Evolutionary conservation across 2,113 vertebrate genomes (phyloP).

Genomic region (Aythya baeri): DNA sequence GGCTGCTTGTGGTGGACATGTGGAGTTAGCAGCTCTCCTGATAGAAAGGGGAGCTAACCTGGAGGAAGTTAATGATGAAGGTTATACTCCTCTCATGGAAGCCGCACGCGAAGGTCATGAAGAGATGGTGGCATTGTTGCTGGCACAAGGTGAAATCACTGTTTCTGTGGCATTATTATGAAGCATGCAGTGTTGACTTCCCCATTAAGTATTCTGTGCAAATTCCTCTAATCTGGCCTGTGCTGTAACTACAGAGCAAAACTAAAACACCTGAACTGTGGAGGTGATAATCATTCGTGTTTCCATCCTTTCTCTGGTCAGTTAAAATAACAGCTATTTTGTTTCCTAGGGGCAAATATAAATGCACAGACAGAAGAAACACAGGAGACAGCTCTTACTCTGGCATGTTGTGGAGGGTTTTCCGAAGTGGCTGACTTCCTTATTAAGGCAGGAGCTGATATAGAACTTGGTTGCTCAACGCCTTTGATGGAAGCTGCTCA

Average conservation of each 20-base stretch:
- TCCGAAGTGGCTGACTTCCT: constrained; percentile 98
- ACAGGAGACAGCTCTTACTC: constrained; percentile 95
- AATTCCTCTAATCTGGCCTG: accelerated
- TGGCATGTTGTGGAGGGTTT: constrained; percentile 98
- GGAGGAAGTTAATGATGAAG: constrained; percentile 99
- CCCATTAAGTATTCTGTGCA: neutral
- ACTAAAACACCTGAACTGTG: neutral
- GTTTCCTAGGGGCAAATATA: constrained; percentile 92
- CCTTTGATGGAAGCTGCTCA: constrained; percentile 99
- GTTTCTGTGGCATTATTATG: accelerated
- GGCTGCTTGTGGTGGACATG: constrained; percentile 96
- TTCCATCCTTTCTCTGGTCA: neutral
- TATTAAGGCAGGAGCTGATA: constrained; percentile 97
- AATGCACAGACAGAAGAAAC: constrained; percentile 99
- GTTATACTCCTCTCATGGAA: constrained; percentile 98
- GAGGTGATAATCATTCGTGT: neutral
- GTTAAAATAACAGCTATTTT: neutral
- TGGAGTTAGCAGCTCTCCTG: constrained; percentile 93
- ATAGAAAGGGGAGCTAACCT: constrained; percentile 98
- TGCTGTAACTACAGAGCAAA: neutral
- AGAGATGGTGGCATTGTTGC: constrained; percentile 97
- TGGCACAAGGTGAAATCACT: constrained; percentile 90
- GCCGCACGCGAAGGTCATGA: constrained; percentile 97
- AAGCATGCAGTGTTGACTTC: neutral
- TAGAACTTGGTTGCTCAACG: constrained; percentile 97